These are phyloP conservation scores for Chrosomus eos DNA, from an alignment of 2,797 vertebrate species.

Conservation along the genomic window DNA sequence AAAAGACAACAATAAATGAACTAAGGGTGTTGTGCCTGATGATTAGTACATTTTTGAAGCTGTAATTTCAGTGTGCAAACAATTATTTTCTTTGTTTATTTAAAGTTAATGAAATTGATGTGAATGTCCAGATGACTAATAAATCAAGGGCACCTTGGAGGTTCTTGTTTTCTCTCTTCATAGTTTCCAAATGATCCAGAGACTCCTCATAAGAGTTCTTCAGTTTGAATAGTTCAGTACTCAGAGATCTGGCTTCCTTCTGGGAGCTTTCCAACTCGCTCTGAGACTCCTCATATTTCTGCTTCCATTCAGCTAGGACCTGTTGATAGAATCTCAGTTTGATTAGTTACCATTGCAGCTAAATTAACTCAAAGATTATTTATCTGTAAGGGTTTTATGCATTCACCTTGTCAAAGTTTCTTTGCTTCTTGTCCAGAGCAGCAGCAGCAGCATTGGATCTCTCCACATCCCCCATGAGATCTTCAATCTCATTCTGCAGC, in stretches of 20 bases:
- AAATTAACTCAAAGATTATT: neutral
- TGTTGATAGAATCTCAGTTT: constrained; percentile 23
- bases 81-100: neutral
- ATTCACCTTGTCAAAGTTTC: constrained; percentile 87
- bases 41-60: neutral
- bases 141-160: constrained; percentile 59
- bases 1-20: neutral
- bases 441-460: constrained; percentile 80
- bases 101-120: neutral
- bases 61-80: neutral
- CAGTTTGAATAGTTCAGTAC: constrained; percentile 83
- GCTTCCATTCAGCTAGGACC: constrained; percentile 79
- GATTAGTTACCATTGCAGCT: neutral
- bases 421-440: constrained; percentile 87
- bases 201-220: constrained; percentile 84
- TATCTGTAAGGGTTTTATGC: neutral
- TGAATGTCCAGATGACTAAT: constrained; percentile 25
- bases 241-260: constrained; percentile 80
- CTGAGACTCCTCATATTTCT: constrained; percentile 83
- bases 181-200: constrained; percentile 80
- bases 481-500: constrained; percentile 61
- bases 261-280: constrained; percentile 78
- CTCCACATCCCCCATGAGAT: constrained; percentile 88
- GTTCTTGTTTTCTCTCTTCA: constrained; percentile 72
- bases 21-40: neutral